These are phyloP conservation scores for Brenthis hecate DNA, from an alignment of 2,888 invertebrate genomes.

Conservation along the genomic window DNA sequence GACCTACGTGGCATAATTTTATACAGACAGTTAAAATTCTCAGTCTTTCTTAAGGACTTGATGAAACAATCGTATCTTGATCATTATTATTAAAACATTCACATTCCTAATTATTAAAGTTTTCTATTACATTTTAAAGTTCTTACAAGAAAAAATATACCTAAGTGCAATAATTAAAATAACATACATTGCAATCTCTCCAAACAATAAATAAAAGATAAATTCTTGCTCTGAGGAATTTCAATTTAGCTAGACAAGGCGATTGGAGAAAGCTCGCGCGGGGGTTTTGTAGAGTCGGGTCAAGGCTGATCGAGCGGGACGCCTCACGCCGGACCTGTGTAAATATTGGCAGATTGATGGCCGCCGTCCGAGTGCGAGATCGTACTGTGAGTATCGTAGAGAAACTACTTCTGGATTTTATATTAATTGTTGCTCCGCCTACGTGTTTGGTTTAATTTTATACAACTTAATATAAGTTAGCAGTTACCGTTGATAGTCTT, in stretches of 20 bases:
- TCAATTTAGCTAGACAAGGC: slow-evolving; percentile 42
- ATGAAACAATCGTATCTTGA: no score
- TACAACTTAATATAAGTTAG: no score
- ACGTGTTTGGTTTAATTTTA: no score
- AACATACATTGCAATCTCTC: slow-evolving; percentile 6
- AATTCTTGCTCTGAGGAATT: slow-evolving; percentile 43
- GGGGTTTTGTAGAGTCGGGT: slow-evolving; percentile 38
- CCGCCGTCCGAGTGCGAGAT: neutral
- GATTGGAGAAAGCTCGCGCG: slow-evolving; percentile 28
- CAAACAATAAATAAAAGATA: slow-evolving; percentile 38
- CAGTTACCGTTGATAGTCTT: no score
- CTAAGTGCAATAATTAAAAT: neutral
- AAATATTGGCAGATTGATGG: slow-evolving; percentile 19
- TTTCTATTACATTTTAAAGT: no score
- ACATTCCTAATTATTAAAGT: no score
- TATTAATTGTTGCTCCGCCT: neutral
- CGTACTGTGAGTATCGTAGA: neutral
- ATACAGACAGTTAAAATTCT: no score
- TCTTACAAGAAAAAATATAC: no score
- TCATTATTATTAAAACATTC: no score
- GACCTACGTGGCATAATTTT: no score
- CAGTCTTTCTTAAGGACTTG: no score
- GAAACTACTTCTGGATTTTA: neutral
- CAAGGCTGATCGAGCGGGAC: slow-evolving; percentile 42
- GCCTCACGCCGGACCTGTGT: slow-evolving; percentile 17